These are phyloP conservation scores for Phengaris arion DNA, from an alignment of 2,888 invertebrate genomes.

Conservation along the genomic window DNA sequence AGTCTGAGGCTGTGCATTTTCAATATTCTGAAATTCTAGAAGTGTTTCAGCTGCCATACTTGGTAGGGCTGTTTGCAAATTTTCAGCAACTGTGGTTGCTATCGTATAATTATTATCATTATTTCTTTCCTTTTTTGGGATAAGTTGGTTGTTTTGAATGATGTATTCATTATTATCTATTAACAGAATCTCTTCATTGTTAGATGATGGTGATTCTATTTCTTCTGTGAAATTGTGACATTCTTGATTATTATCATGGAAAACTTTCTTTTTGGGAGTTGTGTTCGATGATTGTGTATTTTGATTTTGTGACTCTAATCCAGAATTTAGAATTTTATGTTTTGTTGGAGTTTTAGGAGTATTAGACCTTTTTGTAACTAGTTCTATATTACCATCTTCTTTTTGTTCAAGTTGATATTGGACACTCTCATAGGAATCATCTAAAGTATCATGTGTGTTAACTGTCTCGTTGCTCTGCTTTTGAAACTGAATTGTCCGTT, in stretches of 20 bases:
- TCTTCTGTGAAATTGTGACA: constrained; percentile 52
- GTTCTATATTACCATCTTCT: constrained; percentile 73
- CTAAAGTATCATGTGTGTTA: constrained; percentile 45
- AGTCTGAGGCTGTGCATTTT: constrained; percentile 46
- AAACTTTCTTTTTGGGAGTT: constrained; percentile 44
- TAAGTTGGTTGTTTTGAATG: constrained; percentile 63
- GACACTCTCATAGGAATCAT: constrained; percentile 57
- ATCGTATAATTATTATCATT: constrained; percentile 55
- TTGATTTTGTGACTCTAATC: constrained; percentile 45
- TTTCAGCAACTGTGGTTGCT: constrained; percentile 51
- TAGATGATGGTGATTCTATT: constrained; percentile 37
- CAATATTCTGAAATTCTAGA: constrained; percentile 51
- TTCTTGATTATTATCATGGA: constrained; percentile 41
- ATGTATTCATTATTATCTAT: constrained; percentile 81
- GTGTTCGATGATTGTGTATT: constrained; percentile 40
- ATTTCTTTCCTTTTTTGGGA: constrained; percentile 50
- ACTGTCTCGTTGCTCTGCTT: constrained; percentile 47
- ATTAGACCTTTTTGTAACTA: constrained; percentile 58
- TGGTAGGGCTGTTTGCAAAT: constrained; percentile 48
- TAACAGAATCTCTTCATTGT: constrained; percentile 65
- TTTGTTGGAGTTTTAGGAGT: constrained; percentile 46
- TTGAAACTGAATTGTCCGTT: constrained; percentile 8
- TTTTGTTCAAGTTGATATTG: constrained; percentile 62
- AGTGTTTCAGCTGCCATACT: constrained; percentile 51
- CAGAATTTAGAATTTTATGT: constrained; percentile 68